A percentile compares a stretch with the other conserved stretches of the same genome.
phyloP scores from a whole-genome alignment of 2,797 vertebrate genomes.

The Takifugu rubripes region DNA sequence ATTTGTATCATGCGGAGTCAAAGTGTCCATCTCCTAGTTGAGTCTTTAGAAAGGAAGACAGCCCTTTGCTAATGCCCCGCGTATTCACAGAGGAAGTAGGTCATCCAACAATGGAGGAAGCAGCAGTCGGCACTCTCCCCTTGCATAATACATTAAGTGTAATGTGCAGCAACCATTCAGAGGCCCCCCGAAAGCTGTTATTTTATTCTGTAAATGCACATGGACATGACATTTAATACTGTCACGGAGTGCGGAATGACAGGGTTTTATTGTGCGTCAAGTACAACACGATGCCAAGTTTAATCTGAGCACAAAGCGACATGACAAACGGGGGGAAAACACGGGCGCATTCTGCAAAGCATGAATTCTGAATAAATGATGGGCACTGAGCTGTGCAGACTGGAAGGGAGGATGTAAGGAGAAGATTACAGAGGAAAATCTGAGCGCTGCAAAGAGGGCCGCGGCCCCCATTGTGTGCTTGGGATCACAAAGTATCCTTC shows the following conservation, averaged over 20 bases:
- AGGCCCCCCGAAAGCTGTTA: constrained; percentile 87
- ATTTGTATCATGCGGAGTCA: constrained; percentile 80
- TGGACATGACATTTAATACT: constrained; percentile 98
- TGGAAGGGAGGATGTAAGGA: constrained; percentile 61
- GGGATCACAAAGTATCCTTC: constrained; percentile 75
- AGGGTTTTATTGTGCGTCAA: constrained; percentile 91
- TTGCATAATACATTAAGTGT: constrained; percentile 99
- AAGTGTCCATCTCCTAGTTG: constrained; percentile 79
- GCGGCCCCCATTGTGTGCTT: constrained; percentile 71
- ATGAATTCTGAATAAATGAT: constrained; percentile 87
- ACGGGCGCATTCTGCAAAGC: constrained; percentile 79
- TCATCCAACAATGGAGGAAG: constrained; percentile 93
- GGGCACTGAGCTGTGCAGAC: constrained; percentile 75
- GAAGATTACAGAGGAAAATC: constrained; percentile 74
- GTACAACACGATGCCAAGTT: constrained; percentile 89
- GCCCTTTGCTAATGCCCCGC: constrained; percentile 78
- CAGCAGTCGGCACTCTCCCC: constrained; percentile 87
- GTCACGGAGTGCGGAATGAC: constrained; percentile 89
- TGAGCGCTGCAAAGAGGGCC: constrained; percentile 71
- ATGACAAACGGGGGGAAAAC: constrained; percentile 82
- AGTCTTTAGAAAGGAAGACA: constrained; percentile 77
- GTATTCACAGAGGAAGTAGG: constrained; percentile 88
- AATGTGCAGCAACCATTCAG: constrained; percentile 88
- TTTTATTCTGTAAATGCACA: constrained; percentile 95
- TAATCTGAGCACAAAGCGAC: constrained; percentile 86